These are phyloP conservation scores for Montipora capricornis DNA, from an alignment of 64 coral and sea anemone species.

Conservation along the genomic window DNA sequence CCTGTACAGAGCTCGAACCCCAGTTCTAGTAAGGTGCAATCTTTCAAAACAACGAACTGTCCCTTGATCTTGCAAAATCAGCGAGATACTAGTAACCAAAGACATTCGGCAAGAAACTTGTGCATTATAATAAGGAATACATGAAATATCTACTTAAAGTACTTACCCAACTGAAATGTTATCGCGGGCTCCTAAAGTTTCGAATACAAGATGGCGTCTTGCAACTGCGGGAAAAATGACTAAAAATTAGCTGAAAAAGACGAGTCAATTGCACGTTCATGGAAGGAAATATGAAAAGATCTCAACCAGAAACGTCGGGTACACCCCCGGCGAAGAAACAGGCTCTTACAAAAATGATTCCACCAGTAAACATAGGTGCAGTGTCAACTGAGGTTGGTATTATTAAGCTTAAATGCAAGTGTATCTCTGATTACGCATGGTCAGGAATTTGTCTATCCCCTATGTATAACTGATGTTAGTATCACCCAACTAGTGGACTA, in stretches of 20 bases:
- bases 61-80: too few species aligned
- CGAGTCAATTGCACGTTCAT: not conserved
- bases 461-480: too few species aligned
- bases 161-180: not conserved
- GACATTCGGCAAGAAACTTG: too few species aligned
- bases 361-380: slow-evolving; percentile 67
- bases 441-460: too few species aligned
- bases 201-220: slow-evolving; percentile 20
- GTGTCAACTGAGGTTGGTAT: slow-evolving; percentile 72
- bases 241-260: not conserved
- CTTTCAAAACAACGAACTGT: too few species aligned
- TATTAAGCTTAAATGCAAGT: not conserved
- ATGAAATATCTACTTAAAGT: not conserved
- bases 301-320: slow-evolving; percentile 66
- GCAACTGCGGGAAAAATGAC: not conserved
- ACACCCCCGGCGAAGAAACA: slow-evolving; percentile 61
- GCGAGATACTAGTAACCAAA: too few species aligned
- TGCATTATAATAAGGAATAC: too few species aligned
- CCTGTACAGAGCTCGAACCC: not conserved
- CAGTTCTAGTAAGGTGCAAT: not conserved
- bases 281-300: slow-evolving; percentile 57
- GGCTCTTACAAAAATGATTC: slow-evolving; percentile 60
- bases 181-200: not conserved
- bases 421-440: too few species aligned
- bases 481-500: too few species aligned